phyloP scores from a whole-genome alignment of 2,797 vertebrate genomes.

The Acropternis orthonyx region DNA sequence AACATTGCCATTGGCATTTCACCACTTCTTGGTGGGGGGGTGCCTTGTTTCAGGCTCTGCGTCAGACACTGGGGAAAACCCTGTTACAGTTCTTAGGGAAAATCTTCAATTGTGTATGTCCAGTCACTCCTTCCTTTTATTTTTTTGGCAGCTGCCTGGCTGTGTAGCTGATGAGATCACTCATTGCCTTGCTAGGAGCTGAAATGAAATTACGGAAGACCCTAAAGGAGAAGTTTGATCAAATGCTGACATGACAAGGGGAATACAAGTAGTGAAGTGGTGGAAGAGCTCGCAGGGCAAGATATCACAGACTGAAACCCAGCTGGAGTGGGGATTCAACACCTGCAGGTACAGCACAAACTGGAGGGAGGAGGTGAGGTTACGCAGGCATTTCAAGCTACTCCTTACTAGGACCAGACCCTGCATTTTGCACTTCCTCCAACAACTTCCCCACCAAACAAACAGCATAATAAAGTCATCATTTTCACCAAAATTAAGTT shows the following conservation, averaged over 20 bases:
- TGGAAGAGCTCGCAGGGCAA: rapidly evolving
- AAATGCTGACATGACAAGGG: not conserved
- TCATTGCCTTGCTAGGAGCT: not conserved
- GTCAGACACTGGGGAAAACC: not conserved
- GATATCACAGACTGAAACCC: not conserved
- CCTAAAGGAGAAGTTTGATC: not conserved
- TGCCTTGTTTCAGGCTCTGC: not conserved
- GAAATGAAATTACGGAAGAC: not conserved
- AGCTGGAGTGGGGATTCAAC: not conserved
- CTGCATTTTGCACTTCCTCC: not conserved
- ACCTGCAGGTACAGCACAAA: not conserved
- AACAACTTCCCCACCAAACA: not conserved
- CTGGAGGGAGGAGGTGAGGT: not conserved
- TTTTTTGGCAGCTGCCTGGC: constrained; percentile 34
- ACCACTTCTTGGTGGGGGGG: not conserved
- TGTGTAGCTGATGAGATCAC: constrained; percentile 9
- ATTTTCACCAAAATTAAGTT: not conserved
- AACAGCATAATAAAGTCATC: not conserved
- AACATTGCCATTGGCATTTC: not conserved
- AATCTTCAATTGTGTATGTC: constrained; percentile 11
- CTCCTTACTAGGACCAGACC: not conserved
- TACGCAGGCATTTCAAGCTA: not conserved
- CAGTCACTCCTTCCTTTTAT: not conserved
- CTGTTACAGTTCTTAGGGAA: not conserved
- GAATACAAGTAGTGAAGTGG: not conserved